Conservation (phyloP, 2,113 vertebrate genomes). For the Mungos mungo region DNA sequence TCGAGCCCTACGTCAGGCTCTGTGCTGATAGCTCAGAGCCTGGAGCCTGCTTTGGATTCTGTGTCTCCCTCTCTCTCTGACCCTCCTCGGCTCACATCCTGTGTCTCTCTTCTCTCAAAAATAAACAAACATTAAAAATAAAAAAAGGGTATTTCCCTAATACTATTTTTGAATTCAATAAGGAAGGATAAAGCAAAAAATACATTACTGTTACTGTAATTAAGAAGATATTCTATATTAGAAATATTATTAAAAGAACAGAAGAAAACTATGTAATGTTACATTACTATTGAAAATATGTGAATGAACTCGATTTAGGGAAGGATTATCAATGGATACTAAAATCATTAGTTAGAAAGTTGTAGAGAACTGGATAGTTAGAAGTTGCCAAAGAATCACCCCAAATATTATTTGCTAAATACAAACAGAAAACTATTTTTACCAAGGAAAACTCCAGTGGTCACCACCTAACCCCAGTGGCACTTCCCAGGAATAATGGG, state of each 20-base stretch:
- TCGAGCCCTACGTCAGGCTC: too few species aligned
- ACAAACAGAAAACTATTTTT: neutral
- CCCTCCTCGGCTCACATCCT: too few species aligned
- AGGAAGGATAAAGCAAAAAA: slow-evolving; percentile 3
- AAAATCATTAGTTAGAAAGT: neutral
- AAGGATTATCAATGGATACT: neutral
- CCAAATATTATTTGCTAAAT: neutral
- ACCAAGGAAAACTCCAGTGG: neutral
- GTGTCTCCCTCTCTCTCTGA: too few species aligned
- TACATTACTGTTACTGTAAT: neutral
- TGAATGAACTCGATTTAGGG: neutral
- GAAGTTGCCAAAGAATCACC: neutral
- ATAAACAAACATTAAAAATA: too few species aligned
- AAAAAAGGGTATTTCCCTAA: neutral
- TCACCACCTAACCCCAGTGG: neutral
- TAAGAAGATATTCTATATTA: neutral
- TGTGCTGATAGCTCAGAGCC: too few species aligned
- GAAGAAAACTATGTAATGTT: neutral
- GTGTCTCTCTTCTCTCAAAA: too few species aligned
- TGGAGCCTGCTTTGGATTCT: too few species aligned
- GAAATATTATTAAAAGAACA: neutral
- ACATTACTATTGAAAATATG: neutral
- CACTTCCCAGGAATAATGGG: neutral
- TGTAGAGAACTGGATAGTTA: neutral
- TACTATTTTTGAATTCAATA: neutral